These are phyloP conservation scores for Psittacula cyanocephala DNA, from an alignment of 2,113 vertebrate species.

Conservation along the genomic window DNA sequence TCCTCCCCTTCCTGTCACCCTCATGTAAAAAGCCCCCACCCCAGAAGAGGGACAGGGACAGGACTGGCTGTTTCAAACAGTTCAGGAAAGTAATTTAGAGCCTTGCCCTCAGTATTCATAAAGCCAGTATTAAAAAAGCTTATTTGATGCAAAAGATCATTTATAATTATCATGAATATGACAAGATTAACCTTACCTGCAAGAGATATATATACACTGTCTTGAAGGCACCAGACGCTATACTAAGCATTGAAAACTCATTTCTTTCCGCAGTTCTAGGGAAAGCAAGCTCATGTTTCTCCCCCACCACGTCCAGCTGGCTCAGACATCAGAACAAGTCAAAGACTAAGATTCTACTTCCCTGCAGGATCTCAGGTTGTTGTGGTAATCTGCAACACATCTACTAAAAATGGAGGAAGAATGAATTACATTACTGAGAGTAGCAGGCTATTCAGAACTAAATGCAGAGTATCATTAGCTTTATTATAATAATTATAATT, in stretches of 20 bases:
- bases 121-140: neutral
- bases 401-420: slow-evolving; percentile 1
- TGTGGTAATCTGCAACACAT: neutral
- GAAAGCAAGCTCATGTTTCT: neutral
- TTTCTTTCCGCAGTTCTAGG: neutral
- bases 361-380: neutral
- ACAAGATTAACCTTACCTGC: neutral
- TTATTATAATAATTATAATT: neutral
- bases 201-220: accelerated
- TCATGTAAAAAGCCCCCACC: neutral
- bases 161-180: neutral
- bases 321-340: slow-evolving; percentile 1
- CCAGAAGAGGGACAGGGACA: neutral
- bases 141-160: neutral
- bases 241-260: neutral
- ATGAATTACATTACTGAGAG: neutral
- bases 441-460: neutral
- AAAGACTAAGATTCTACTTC: neutral
- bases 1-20: neutral
- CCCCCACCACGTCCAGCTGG: neutral
- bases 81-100: neutral
- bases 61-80: neutral
- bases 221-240: neutral
- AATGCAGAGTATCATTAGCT: neutral
- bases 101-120: neutral